phyloP scores from a whole-genome alignment of 1,140 invertebrate species.

The Drosophila sturtevanti region DNA sequence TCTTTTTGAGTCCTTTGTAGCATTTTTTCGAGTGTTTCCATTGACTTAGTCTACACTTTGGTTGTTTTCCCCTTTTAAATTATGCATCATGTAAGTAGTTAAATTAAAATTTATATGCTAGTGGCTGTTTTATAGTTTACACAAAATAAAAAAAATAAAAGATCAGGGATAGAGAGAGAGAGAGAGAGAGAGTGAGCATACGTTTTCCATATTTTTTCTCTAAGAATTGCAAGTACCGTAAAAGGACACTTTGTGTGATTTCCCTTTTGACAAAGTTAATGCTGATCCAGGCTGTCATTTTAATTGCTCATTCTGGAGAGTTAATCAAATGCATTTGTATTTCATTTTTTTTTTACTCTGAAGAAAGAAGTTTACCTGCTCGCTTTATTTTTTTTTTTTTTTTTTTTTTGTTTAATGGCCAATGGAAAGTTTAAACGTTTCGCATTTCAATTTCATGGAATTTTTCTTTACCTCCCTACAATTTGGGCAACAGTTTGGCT shows the following conservation, averaged over 20 bases:
- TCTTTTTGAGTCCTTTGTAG: too few relatives aligned
- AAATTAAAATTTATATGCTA: constrained; percentile 76
- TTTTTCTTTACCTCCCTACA: constrained; percentile 12
- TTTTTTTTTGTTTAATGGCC: constrained; percentile 39
- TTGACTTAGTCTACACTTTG: not conserved
- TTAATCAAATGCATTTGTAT: constrained; percentile 65
- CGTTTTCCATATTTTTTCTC: constrained; percentile 13
- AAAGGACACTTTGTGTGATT: too few relatives aligned
- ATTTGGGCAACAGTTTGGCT: constrained; percentile 63
- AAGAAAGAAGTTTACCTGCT: constrained; percentile 21
- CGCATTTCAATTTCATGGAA: constrained; percentile 67
- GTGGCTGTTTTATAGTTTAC: constrained; percentile 51
- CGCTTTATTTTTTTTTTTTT: constrained; percentile 2
- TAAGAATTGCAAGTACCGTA: constrained; percentile 8
- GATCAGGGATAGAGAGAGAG: too few relatives aligned
- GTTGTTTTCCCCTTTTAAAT: constrained; percentile 48
- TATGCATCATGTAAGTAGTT: constrained; percentile 58
- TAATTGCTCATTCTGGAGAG: constrained; percentile 69
- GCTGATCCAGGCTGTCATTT: constrained; percentile 21
- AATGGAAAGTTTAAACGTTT: constrained; percentile 45
- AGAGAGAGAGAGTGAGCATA: constrained; percentile 30
- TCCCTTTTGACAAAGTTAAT: not conserved
- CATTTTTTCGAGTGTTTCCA: not conserved
- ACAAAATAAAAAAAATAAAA: constrained; percentile 38
- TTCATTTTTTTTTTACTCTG: constrained; percentile 47